These are phyloP conservation scores for Xyliphius kryptos DNA, from an alignment of 2,113 vertebrate species.

Conservation along the genomic window DNA sequence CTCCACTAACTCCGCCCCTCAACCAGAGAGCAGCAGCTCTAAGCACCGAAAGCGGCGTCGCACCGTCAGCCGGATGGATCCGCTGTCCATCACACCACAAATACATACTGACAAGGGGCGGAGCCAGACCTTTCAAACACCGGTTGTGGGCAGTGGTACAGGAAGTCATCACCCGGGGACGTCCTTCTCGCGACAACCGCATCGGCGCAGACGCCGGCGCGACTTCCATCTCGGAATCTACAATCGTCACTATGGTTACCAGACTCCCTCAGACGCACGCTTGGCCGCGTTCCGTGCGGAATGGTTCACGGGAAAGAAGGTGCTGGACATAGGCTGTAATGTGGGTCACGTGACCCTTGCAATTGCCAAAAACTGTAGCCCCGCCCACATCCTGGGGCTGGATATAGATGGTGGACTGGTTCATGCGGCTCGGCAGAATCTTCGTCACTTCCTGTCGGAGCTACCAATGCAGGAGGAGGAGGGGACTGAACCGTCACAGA, in stretches of 20 bases:
- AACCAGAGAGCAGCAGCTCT: constrained; percentile 28
- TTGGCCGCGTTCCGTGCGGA: constrained; percentile 66
- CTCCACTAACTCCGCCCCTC: constrained; percentile 34
- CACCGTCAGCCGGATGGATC: constrained; percentile 64
- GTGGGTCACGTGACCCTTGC: constrained; percentile 77
- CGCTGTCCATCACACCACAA: constrained; percentile 8
- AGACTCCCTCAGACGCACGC: constrained; percentile 67
- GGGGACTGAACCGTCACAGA: constrained; percentile 5
- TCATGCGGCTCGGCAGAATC: constrained; percentile 73
- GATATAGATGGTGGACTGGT: constrained; percentile 75
- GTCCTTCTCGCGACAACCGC: not conserved
- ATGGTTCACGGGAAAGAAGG: constrained; percentile 77
- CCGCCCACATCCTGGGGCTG: constrained; percentile 75
- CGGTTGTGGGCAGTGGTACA: constrained; percentile 47
- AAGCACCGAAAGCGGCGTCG: constrained; percentile 70
- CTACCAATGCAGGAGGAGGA: constrained; percentile 30
- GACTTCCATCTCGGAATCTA: constrained; percentile 80
- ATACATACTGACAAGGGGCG: constrained; percentile 42
- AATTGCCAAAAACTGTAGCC: constrained; percentile 69
- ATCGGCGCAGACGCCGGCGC: constrained; percentile 32
- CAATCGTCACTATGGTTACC: constrained; percentile 78
- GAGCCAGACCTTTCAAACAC: constrained; percentile 57
- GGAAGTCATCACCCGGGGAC: constrained; percentile 19
- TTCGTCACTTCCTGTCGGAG: constrained; percentile 81
- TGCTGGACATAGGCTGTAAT: constrained; percentile 82